Conservation (phyloP, 2,888 invertebrate species). For the Petrophora chlorosata region DNA sequence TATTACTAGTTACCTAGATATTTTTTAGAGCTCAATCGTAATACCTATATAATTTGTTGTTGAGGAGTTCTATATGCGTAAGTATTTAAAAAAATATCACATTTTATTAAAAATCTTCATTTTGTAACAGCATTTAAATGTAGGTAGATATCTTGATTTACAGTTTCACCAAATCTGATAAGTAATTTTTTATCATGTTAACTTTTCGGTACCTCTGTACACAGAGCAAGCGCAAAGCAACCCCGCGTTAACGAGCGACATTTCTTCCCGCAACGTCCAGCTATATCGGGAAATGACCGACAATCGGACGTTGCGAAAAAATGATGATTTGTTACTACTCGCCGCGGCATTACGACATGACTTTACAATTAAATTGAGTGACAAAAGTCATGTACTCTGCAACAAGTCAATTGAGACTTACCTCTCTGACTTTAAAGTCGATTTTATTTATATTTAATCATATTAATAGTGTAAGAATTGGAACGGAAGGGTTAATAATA, state of each 20-base stretch:
- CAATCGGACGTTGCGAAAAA: slow-evolving; percentile 63
- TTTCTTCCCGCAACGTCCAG: slow-evolving; percentile 62
- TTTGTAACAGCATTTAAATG: too few species aligned
- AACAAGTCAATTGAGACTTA: slow-evolving; percentile 30
- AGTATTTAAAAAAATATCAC: too few species aligned
- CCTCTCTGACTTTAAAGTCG: slow-evolving; percentile 36
- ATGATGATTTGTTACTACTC: slow-evolving; percentile 76
- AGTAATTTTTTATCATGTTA: too few species aligned
- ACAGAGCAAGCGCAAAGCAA: slow-evolving; percentile 56
- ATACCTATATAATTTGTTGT: too few species aligned
- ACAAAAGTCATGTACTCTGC: slow-evolving; percentile 63
- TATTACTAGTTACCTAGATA: too few species aligned
- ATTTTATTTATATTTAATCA: slow-evolving; percentile 30
- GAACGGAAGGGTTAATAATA: slow-evolving; percentile 65
- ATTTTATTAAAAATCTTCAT: too few species aligned
- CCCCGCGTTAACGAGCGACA: slow-evolving; percentile 72
- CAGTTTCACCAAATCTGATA: too few species aligned
- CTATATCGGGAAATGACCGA: slow-evolving; percentile 61
- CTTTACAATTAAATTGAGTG: slow-evolving; percentile 74
- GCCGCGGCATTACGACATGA: slow-evolving; percentile 64
- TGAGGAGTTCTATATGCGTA: too few species aligned
- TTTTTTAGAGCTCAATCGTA: too few species aligned
- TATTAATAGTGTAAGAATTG: slow-evolving; percentile 55
- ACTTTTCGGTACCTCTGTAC: slow-evolving; percentile 49
- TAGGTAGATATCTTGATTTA: too few species aligned